Percentiles rank a stretch among this genome's conserved stretches.
These are phyloP conservation scores for Perca schrenkii DNA, from an alignment of 2,113 vertebrate species.

Conservation along the genomic window DNA sequence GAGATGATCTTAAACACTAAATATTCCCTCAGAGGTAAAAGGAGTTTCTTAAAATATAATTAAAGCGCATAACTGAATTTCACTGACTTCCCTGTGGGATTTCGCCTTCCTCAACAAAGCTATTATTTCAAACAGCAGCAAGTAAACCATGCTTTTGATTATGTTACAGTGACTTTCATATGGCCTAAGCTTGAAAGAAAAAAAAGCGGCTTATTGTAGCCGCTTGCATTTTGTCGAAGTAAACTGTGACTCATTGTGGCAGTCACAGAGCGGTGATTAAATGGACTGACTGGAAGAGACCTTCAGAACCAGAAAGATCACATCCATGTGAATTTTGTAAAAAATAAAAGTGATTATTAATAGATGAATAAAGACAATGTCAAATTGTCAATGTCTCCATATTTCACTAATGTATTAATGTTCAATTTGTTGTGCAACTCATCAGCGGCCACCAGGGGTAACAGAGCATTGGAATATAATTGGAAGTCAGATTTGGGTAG, in stretches of 20 bases:
- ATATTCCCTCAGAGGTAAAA: conserved; percentile 26
- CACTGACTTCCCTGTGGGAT: conserved; percentile 16
- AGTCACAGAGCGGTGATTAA: background rate
- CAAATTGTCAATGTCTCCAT: conserved; percentile 27
- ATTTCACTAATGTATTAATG: conserved; percentile 7
- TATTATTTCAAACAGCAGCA: conserved; percentile 13
- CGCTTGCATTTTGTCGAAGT: background rate
- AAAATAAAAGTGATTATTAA: conserved; percentile 71
- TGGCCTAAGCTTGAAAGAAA: conserved; percentile 11
- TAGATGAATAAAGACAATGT: conserved; percentile 69
- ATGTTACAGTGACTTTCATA: conserved; percentile 32
- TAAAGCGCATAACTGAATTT: conserved; percentile 1
- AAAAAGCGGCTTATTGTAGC: conserved; percentile 9
- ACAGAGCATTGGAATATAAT: background rate
- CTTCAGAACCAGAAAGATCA: conserved; percentile 9
- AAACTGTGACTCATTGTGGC: conserved; percentile 14
- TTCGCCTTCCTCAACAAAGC: conserved; percentile 26
- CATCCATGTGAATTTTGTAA: conserved; percentile 76
- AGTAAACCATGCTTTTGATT: conserved; percentile 21
- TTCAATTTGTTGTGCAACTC: conserved; percentile 5
- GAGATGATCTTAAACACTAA: conserved; percentile 15
- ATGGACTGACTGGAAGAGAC: conserved; percentile 42
- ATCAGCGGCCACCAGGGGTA: background rate
- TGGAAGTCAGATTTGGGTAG: background rate
- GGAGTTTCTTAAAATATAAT: conserved; percentile 7